These are phyloP conservation scores for Hydropsyche betteni DNA, from an alignment of 2,888 invertebrate genomes.

Conservation along the genomic window DNA sequence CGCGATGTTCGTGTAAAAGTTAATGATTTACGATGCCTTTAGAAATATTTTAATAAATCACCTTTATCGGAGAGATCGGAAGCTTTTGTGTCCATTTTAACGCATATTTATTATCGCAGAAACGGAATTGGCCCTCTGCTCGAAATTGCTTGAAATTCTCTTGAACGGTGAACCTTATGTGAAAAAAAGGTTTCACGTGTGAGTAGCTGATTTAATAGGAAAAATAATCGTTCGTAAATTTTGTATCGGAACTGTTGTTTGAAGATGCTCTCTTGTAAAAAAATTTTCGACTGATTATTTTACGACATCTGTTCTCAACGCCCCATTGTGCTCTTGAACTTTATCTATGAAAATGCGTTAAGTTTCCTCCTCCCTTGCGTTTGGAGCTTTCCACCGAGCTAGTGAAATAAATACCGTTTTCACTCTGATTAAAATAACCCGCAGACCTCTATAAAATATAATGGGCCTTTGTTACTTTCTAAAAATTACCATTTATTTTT, in stretches of 20 bases:
- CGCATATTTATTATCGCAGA: slow-evolving; percentile 33
- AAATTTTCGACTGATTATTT: not conserved
- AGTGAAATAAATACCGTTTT: slow-evolving; percentile 15
- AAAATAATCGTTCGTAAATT: not conserved
- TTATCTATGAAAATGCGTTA: slow-evolving; percentile 1
- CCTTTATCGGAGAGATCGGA: slow-evolving; percentile 43
- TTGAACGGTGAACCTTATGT: not conserved
- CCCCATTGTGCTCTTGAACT: slow-evolving; percentile 4
- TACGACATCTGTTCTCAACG: not conserved
- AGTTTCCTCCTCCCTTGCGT: not conserved
- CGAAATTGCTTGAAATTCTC: slow-evolving; percentile 1
- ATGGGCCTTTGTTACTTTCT: slow-evolving; percentile 21
- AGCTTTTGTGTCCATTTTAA: slow-evolving; percentile 38
- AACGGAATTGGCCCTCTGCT: slow-evolving; percentile 24
- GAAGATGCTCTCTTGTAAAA: not conserved
- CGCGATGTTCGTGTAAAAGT: slow-evolving; percentile 39
- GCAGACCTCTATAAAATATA: slow-evolving; percentile 25
- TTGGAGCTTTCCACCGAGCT: not conserved
- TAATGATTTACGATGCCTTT: slow-evolving; percentile 42
- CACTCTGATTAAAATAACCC: slow-evolving; percentile 21
- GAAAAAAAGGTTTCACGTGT: slow-evolving; percentile 11
- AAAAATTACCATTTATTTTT: slow-evolving; percentile 25
- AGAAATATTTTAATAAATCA: slow-evolving; percentile 47
- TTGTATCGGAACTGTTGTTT: not conserved
- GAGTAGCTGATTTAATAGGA: not conserved